Conservation (phyloP, 2,888 invertebrate species). For the Noctua fimbriata region DNA sequence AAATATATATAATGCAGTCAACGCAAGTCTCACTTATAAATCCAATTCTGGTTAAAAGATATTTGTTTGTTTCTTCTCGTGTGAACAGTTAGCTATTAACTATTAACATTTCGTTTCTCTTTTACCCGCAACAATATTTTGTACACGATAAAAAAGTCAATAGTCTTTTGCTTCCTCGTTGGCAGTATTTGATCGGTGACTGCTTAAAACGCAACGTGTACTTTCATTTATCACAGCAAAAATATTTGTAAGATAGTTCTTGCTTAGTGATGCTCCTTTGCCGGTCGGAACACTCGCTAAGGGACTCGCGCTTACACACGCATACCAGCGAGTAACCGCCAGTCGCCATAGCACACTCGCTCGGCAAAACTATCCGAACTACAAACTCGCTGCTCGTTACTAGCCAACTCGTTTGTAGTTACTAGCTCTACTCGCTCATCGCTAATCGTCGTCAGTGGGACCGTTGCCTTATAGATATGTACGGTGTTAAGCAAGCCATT, state of each 20-base stretch:
- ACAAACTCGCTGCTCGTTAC: neutral
- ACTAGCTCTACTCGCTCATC: neutral
- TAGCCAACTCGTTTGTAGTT: neutral
- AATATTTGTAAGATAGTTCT: neutral
- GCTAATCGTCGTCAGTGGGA: neutral
- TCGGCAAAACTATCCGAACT: neutral
- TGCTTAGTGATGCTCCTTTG: neutral
- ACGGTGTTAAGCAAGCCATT: neutral
- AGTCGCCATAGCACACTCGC: neutral
- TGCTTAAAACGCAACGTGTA: neutral
- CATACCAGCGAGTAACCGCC: neutral
- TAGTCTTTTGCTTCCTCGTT: neutral
- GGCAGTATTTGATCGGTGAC: neutral
- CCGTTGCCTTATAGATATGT: neutral
- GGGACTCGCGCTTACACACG: neutral
- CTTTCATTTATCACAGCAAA: neutral
- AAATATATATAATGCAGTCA: too few species aligned
- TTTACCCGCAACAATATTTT: neutral
- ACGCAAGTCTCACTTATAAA: too few species aligned
- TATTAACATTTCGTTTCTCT: neutral
- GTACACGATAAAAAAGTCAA: neutral
- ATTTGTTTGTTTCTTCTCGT: neutral
- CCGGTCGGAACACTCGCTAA: neutral
- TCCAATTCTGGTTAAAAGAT: neutral
- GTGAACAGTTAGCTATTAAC: neutral